Base-by-base conservation (phyloP, 30 jellyfish, hydroid and myxozoan genomes). In the Turritopsis rubra region DNA sequence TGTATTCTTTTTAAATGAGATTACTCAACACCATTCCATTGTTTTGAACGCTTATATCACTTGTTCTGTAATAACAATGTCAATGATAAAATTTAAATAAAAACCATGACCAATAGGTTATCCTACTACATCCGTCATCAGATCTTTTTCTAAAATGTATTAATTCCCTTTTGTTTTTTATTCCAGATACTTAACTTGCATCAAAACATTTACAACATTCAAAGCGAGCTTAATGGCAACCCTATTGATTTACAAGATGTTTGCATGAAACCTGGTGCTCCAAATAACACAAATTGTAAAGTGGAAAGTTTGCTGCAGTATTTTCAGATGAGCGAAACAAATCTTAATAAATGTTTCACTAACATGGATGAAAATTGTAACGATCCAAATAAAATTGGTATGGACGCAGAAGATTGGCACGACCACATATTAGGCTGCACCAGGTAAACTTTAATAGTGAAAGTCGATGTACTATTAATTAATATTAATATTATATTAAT, bases 321-420 rank as follows among this genome's bases (percentile, higher is more conserved):
- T 82, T 95, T 91, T 90, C 99, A 95, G 81, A 86, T 92, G 76
- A 87, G 82, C 75, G 95, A 90, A 65, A 82, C 75, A 28, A 88
- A 87, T 60, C 65, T 95, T 30, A 96, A 88, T 71, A 53, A 82
- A 65, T 93, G 99, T 68, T 53, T 70, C 84, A 84, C 96, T 3
- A 84, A 89, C 77, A 52, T 83, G 28, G 82, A 53, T 24, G 84
- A 29, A 16, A 86, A 86, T 1, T 83, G 90, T 24, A 78, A 93
- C 75, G 93, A 90, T 18, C 84, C 83, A 8, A 78, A 52, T 25
- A 28, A 26, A 8, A 23, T 79, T 76, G 96, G 97, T n/a, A 1
- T 9, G 29, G 83, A 79, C 28, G 97, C 94, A 16, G 92, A 90
- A 53, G 99, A 89, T 71, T 93, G 99, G 99, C 99, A 93, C 82